Evolutionary conservation across 2,113 vertebrate genomes (phyloP).

Genomic region (Paramisgurnus dabryanus): DNA sequence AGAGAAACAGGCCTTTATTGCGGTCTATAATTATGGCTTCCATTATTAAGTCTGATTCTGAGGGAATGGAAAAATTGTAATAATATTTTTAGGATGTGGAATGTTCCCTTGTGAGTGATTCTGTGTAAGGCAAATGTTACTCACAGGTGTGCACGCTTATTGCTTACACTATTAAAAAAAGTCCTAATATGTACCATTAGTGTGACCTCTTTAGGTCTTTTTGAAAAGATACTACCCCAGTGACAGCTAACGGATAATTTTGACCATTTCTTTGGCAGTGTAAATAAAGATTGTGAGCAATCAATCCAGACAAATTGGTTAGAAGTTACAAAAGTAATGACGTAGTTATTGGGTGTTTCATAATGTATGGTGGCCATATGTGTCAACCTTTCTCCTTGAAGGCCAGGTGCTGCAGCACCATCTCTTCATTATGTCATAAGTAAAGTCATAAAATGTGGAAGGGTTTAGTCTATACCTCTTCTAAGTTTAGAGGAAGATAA

Average conservation of each 20-base stretch:
- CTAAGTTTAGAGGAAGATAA: slow-evolving; percentile 43
- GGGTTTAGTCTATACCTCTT: slow-evolving; percentile 24
- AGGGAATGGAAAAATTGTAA: not conserved
- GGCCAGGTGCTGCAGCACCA: not conserved
- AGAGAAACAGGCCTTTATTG: slow-evolving; percentile 27
- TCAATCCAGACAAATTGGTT: not conserved
- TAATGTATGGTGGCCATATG: not conserved
- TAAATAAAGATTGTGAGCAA: not conserved
- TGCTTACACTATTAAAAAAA: not conserved
- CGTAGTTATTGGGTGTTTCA: slow-evolving; percentile 33
- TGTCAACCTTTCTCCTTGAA: slow-evolving; percentile 19
- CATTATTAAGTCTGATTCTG: slow-evolving; percentile 26
- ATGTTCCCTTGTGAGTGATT: not conserved
- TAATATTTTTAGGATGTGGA: slow-evolving; percentile 37
- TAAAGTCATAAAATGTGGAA: not conserved
- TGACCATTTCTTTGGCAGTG: too few species aligned
- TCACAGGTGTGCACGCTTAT: not conserved
- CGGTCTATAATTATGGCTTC: slow-evolving; percentile 31
- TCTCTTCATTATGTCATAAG: slow-evolving; percentile 28
- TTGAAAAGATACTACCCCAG: too few species aligned
- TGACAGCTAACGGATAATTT: too few species aligned
- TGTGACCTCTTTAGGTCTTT: too few species aligned
- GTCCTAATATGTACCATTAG: not conserved
- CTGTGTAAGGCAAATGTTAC: not conserved
- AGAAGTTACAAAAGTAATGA: not conserved